These are phyloP conservation scores for Oegoconia quadripuncta DNA, from an alignment of 2,888 invertebrate species.

Conservation along the genomic window DNA sequence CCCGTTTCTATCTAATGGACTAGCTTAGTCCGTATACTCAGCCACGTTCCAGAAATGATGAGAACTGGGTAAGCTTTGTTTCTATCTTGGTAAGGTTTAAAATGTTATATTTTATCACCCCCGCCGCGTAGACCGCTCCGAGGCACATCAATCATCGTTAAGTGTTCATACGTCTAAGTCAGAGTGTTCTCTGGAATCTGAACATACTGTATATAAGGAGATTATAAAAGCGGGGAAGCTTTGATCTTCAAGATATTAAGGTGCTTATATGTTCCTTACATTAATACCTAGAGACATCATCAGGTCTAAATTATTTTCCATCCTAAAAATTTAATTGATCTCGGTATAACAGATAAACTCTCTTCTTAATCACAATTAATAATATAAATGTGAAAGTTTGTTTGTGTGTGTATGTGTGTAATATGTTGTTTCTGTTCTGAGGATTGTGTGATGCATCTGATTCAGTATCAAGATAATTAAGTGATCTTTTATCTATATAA, in stretches of 20 bases:
- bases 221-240: neutral
- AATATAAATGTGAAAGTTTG: too few species aligned
- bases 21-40: neutral
- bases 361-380: too few species aligned
- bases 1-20: neutral
- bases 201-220: neutral
- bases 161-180: constrained; percentile 12
- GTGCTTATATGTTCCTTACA: neutral
- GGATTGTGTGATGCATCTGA: too few species aligned
- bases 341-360: too few species aligned
- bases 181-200: constrained; percentile 4
- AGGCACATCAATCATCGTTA: constrained; percentile 14
- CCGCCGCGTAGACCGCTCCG: constrained; percentile 1
- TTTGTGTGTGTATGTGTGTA: too few species aligned
- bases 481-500: too few species aligned
- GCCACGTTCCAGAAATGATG: neutral
- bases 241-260: neutral
- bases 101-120: too few species aligned
- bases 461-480: too few species aligned
- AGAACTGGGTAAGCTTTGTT: neutral
- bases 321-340: too few species aligned
- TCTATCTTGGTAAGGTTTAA: neutral
- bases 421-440: too few species aligned
- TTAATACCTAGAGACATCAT: too few species aligned
- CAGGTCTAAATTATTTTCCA: too few species aligned